phyloP scores from a whole-genome alignment of 2,888 invertebrate genomes.

The Ectemnius lituratus region DNA sequence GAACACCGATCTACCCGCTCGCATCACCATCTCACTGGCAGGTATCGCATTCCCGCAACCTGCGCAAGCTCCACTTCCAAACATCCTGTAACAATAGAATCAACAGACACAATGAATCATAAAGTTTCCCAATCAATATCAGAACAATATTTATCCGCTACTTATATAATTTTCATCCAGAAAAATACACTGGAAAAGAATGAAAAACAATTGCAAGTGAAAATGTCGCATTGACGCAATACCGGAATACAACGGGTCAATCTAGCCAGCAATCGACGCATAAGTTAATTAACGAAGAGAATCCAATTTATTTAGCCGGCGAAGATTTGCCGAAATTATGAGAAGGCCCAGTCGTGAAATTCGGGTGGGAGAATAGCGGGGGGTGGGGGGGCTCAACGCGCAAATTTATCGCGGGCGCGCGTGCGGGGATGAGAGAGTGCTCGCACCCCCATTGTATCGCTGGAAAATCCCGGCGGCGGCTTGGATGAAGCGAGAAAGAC shows the following conservation, averaged over 20 bases:
- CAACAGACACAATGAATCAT: conserved; percentile 7
- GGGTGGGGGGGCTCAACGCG: conserved; percentile 31
- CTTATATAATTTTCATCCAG: too few relatives aligned
- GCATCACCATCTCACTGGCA: conserved; percentile 95
- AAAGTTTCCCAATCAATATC: too few relatives aligned
- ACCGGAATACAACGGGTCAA: too few relatives aligned
- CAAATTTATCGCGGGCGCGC: conserved; percentile 36
- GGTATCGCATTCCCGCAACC: conserved; percentile 96
- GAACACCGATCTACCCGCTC: conserved; percentile 89
- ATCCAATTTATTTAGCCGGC: not conserved
- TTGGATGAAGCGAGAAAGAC: conserved; percentile 51
- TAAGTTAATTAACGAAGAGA: not conserved
- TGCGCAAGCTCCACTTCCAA: conserved; percentile 93
- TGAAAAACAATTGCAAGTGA: too few relatives aligned
- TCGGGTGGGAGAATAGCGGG: conserved; percentile 2
- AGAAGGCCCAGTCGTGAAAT: too few relatives aligned
- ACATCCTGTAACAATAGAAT: conserved; percentile 84
- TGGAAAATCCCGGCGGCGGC: conserved; percentile 34
- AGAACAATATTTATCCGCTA: too few relatives aligned
- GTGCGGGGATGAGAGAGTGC: not conserved
- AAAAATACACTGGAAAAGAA: too few relatives aligned
- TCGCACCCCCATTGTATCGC: conserved; percentile 13
- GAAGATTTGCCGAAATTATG: not conserved
- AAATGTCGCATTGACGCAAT: too few relatives aligned
- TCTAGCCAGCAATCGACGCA: not conserved